These are phyloP conservation scores for Lissocephala sabroskyi DNA, from an alignment of 2,888 invertebrate genomes.

Conservation along the genomic window DNA sequence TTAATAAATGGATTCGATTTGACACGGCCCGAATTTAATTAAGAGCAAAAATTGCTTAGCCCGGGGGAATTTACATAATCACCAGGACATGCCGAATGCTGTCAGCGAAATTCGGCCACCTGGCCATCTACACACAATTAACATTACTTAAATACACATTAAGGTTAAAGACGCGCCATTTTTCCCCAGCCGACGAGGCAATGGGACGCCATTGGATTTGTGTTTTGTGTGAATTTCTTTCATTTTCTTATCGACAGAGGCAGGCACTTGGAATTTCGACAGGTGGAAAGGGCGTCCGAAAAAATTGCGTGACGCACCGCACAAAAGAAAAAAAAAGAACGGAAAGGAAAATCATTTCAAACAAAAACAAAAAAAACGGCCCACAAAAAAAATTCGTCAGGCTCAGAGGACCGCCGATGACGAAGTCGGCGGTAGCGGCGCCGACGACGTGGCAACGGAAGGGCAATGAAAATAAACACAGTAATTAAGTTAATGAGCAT, in stretches of 20 bases:
- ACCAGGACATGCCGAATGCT: conserved; percentile 9
- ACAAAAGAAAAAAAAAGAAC: conserved; percentile 26
- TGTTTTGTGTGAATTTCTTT: conserved; percentile 33
- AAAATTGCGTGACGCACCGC: conserved; percentile 64
- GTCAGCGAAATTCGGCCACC: conserved; percentile 11
- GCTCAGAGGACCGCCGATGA: not conserved
- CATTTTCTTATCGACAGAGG: not conserved
- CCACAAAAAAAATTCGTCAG: conserved; percentile 16
- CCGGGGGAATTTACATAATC: conserved; percentile 42
- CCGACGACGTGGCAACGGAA: conserved; percentile 38
- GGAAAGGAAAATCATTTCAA: conserved; percentile 40
- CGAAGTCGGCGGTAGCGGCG: not conserved
- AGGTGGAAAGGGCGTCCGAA: not conserved
- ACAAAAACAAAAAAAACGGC: conserved; percentile 16
- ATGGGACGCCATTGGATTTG: too few species aligned
- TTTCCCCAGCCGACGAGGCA: too few species aligned
- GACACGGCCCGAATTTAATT: too few species aligned
- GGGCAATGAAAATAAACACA: conserved; percentile 67
- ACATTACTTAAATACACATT: conserved; percentile 68
- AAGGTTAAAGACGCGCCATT: conserved; percentile 61
- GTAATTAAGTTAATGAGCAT: conserved; percentile 69
- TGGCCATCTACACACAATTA: conserved; percentile 53
- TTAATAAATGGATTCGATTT: too few species aligned
- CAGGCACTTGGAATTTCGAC: conserved; percentile 7
- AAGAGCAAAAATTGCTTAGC: too few species aligned